Percentiles rank a stretch among this genome's conserved stretches.
Evolutionary conservation across 1,140 invertebrate species (phyloP).

Genomic region (Papilio xuthus): DNA sequence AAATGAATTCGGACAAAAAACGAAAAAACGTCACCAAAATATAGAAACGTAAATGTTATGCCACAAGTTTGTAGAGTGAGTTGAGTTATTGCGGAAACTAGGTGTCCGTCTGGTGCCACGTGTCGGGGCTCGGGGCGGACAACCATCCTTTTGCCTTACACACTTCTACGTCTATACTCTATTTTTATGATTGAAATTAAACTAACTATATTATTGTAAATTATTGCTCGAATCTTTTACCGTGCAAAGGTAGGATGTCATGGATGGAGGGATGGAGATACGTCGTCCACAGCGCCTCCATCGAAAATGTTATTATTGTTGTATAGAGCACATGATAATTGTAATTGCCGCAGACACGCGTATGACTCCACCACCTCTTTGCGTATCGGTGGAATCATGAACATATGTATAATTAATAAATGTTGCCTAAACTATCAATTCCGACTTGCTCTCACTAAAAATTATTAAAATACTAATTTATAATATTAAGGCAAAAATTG

Average conservation of each 20-base stretch:
- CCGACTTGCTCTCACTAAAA: conserved; percentile 37
- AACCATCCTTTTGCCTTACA: too few relatives aligned
- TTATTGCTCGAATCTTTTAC: not conserved
- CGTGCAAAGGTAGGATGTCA: not conserved
- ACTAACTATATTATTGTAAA: not conserved
- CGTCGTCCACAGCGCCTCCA: not conserved
- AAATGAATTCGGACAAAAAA: too few relatives aligned
- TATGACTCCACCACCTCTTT: not conserved
- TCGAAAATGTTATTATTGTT: not conserved
- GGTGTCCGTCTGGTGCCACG: too few relatives aligned
- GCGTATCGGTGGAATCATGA: conserved; percentile 14
- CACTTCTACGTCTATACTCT: too few relatives aligned
- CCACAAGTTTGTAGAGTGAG: too few relatives aligned
- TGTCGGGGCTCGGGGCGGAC: too few relatives aligned
- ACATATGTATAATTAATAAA: conserved; percentile 10
- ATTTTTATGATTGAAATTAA: not conserved
- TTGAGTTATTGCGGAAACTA: too few relatives aligned
- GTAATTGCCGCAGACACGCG: not conserved
- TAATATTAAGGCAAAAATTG: conserved; percentile 33
- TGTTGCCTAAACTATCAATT: conserved; percentile 35
- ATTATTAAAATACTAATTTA: conserved; percentile 28
- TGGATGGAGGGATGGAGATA: too few relatives aligned
- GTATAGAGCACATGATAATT: not conserved
- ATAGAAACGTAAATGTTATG: too few relatives aligned
- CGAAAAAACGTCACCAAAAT: too few relatives aligned